These are phyloP conservation scores for silkworm (Bombyx mori) DNA, from an alignment of 1,140 invertebrate genomes.

Conservation along the genomic window ASM3026992v2 NC_085109.1:5327501-5328000, in stretches of 20 bases:
- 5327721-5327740: conserved; percentile 53
- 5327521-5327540: conserved; percentile 63
- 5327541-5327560: conserved; percentile 57
- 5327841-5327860: too few relatives aligned
- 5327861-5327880: too few relatives aligned
- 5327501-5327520: conserved; percentile 69
- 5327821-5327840: not conserved
- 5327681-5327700: conserved; percentile 64
- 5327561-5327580: conserved; percentile 62
- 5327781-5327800: conserved; percentile 26
- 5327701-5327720: conserved; percentile 67
- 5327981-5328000: too few relatives aligned
- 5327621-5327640: conserved; percentile 68
- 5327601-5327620: conserved; percentile 66
- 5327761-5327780: conserved; percentile 11
- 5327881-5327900: too few relatives aligned
- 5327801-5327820: conserved; percentile 9
- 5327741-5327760: conserved; percentile 26
- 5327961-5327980: too few relatives aligned
- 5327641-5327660: conserved; percentile 59
- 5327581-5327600: conserved; percentile 70
- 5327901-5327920: too few relatives aligned
- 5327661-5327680: conserved; percentile 59
- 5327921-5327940: too few relatives aligned
- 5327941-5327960: too few relatives aligned